Base-by-base conservation (phyloP, 2,797 vertebrate species). In the Halcyon leucocephala region DNA sequence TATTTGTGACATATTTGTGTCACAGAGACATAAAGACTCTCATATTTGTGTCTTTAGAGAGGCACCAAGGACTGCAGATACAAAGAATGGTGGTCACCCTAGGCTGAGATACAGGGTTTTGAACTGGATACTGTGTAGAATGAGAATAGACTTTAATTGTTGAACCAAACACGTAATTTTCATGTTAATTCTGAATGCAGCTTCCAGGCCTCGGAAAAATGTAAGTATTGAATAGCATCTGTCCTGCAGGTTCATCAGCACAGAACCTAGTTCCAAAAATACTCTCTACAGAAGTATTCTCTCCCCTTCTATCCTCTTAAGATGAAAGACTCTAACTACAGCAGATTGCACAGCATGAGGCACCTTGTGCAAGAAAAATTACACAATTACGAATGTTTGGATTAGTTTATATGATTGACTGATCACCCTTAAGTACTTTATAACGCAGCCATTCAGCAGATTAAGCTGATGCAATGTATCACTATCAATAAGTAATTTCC, bases 351-450 rank as follows among this genome's bases (percentile, higher is more conserved):
- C 78, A 69, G 54, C 33, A 62, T 92, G 82, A 92, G 9, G 52
- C 77, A 96, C 46, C 37, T 93, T 82, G 62, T 70, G 72, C 80
- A 79, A 76, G 85, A 76, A 94, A 73, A 81, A 89, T 73, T 80
- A 83, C 58, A 72, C 64, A 95, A 77, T 94, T 84, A 71, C 42
- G 69, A 89, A 66, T 96, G 82, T 95, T 96, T 93, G 82, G 60
- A 86, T 85, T 89, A 66, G 60, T 83, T 92, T 41, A 76, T 86
- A 18, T 93, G 92, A 97, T 89, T 95, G 88, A 85, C 67, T 97
- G 86, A 95, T 97, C 95, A 92, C 92, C 83, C 74, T 94, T 96
- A 95, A 96, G 90, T 94, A 85, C 78, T 89, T 95, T 54, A 69
- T 92, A 95, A 81, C 1, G 12, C 72, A 95, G 72, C 86, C 67